A percentile compares a stretch with the other conserved stretches of the same genome.
phyloP scores from a whole-genome alignment of 2,113 vertebrate species.

The Puma concolor region DNA sequence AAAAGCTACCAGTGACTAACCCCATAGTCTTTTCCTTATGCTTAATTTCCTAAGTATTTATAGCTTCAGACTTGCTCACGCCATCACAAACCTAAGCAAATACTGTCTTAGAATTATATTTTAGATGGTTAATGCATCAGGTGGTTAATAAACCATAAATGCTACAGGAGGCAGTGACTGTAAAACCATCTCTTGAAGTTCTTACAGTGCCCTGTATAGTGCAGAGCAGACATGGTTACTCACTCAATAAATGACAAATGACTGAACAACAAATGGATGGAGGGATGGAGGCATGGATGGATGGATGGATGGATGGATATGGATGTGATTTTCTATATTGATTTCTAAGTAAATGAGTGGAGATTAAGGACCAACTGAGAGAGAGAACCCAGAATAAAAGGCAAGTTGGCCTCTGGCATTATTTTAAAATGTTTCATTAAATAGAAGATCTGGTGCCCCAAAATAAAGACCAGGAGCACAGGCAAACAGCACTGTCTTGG shows the following conservation, averaged over 20 bases:
- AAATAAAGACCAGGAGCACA: slow-evolving; percentile 12
- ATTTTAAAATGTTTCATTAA: slow-evolving; percentile 8
- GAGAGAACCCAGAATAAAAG: neutral
- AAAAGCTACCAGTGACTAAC: neutral
- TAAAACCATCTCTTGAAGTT: neutral
- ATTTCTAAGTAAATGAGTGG: neutral
- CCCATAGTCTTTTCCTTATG: neutral
- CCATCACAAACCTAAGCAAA: neutral
- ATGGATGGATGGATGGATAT: neutral
- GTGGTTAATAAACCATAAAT: neutral
- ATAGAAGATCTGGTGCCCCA: neutral
- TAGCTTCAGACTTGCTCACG: neutral
- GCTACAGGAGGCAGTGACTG: neutral
- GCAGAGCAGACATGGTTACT: neutral
- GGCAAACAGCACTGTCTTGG: neutral
- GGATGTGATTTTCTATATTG: neutral
- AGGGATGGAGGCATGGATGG: neutral
- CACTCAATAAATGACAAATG: neutral
- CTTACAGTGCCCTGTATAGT: neutral
- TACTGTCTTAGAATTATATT: neutral
- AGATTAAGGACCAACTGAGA: neutral
- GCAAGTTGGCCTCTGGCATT: neutral
- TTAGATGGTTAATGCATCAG: neutral
- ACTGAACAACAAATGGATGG: neutral
- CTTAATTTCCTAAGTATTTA: neutral